A percentile compares a stretch with the other conserved stretches of the same genome.
Conservation (phyloP, 2,888 invertebrate species). For the Pogonocherus hispidulus region DNA sequence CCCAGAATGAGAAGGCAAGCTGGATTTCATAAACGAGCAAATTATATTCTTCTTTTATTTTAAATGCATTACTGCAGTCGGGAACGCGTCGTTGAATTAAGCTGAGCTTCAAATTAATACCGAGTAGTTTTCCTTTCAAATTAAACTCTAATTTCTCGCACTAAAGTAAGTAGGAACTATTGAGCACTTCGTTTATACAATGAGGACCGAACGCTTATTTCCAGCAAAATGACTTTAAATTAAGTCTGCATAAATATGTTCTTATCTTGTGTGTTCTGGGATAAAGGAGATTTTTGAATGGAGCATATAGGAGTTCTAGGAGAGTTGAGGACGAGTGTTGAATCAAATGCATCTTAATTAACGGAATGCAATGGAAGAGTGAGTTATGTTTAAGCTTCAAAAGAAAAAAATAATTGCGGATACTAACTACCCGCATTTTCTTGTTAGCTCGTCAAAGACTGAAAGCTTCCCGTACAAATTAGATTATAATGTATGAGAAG, state of each 20-base stretch:
- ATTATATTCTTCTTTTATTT: not conserved
- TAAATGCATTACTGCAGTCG: not conserved
- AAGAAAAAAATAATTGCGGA: too few species aligned
- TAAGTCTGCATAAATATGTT: not conserved
- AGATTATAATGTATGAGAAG: too few species aligned
- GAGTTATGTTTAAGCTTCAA: too few species aligned
- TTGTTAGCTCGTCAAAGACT: too few species aligned
- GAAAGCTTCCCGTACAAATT: too few species aligned
- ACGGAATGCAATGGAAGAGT: too few species aligned
- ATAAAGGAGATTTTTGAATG: not conserved
- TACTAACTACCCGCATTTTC: too few species aligned
- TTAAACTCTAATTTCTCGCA: not conserved
- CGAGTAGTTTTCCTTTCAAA: not conserved
- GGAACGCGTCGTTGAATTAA: not conserved
- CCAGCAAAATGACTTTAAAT: not conserved
- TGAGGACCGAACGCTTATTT: not conserved
- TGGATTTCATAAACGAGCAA: not conserved
- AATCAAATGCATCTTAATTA: not conserved
- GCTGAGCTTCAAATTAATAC: not conserved
- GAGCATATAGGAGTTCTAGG: not conserved
- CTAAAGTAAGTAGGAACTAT: not conserved
- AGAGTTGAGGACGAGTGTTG: not conserved
- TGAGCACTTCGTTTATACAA: not conserved
- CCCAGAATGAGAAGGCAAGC: not conserved
- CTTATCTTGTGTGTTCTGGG: not conserved